phyloP scores from a whole-genome alignment of 2,113 vertebrate genomes.

The Chloropsis hardwickii region DNA sequence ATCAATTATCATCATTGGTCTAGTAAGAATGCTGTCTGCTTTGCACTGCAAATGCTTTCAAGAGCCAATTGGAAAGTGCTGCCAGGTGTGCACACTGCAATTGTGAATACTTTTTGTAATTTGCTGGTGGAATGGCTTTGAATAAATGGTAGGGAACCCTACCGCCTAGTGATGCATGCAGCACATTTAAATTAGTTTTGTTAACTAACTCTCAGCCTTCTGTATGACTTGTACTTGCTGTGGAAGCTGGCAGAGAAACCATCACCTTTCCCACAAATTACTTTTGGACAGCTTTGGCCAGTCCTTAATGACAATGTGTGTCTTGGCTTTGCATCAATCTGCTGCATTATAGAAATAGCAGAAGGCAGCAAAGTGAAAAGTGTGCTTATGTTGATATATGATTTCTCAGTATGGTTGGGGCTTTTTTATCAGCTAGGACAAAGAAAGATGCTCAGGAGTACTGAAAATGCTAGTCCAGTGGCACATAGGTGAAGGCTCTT shows the following conservation, averaged over 20 bases:
- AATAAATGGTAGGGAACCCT: not conserved
- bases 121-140: not conserved
- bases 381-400: not conserved
- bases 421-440: not conserved
- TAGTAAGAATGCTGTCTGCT: not conserved
- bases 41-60: not conserved
- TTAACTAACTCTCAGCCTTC: not conserved
- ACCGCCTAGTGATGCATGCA: not conserved
- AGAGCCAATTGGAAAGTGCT: not conserved
- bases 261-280: not conserved
- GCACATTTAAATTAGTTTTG: not conserved
- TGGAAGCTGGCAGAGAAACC: not conserved
- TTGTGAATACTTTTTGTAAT: not conserved
- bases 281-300: not conserved
- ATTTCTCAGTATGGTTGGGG: not conserved
- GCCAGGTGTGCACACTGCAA: fast-evolving
- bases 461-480: not conserved
- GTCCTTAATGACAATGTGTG: not conserved
- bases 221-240: not conserved
- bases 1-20: not conserved
- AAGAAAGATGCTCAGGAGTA: not conserved
- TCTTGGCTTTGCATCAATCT: not conserved
- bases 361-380: not conserved
- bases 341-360: not conserved
- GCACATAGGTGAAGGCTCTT: not conserved